Percentiles rank a stretch among this genome's conserved stretches.
Evolutionary conservation across 30 jellyfish, hydroid and myxozoan species (phyloP).

Genomic region (Aurelia sp.): DNA sequence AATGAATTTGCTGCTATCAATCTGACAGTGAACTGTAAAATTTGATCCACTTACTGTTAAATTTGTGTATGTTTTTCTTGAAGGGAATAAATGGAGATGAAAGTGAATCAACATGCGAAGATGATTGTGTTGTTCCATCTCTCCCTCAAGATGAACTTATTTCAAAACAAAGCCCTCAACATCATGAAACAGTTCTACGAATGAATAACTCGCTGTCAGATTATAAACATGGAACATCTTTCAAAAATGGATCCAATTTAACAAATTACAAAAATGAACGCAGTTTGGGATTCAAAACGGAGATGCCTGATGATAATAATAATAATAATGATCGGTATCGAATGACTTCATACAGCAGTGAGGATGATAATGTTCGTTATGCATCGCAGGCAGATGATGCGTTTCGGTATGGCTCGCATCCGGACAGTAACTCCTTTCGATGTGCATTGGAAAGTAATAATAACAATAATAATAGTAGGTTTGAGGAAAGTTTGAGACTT

Average conservation of each 20-base stretch:
- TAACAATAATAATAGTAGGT: conserved; percentile 11
- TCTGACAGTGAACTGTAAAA: too few species aligned
- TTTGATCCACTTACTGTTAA: neutral
- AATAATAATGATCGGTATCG: conserved; percentile 53
- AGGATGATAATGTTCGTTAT: conserved; percentile 49
- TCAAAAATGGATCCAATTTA: conserved; percentile 37
- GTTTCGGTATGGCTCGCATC: conserved; percentile 60
- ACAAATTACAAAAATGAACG: conserved; percentile 47
- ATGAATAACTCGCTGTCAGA: conserved; percentile 59
- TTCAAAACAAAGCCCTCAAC: conserved; percentile 68
- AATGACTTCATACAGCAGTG: conserved; percentile 33
- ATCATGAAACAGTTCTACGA: conserved; percentile 64
- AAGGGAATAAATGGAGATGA: conserved; percentile 70
- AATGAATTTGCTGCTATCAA: neutral
- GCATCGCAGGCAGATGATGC: conserved; percentile 69
- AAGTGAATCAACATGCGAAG: conserved; percentile 70
- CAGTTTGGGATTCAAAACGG: conserved; percentile 72
- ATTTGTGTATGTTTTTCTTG: neutral
- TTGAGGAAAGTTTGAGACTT: conserved; percentile 55
- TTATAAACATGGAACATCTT: conserved; percentile 33
- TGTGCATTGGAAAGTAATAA: conserved; percentile 45
- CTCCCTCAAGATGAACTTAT: conserved; percentile 59
- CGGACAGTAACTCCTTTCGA: conserved; percentile 57
- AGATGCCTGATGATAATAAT: conserved; percentile 61
- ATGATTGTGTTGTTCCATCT: conserved; percentile 73